Evolutionary conservation across 2,888 invertebrate species (phyloP).

Genomic region (Onthophagus sagittarius): DNA sequence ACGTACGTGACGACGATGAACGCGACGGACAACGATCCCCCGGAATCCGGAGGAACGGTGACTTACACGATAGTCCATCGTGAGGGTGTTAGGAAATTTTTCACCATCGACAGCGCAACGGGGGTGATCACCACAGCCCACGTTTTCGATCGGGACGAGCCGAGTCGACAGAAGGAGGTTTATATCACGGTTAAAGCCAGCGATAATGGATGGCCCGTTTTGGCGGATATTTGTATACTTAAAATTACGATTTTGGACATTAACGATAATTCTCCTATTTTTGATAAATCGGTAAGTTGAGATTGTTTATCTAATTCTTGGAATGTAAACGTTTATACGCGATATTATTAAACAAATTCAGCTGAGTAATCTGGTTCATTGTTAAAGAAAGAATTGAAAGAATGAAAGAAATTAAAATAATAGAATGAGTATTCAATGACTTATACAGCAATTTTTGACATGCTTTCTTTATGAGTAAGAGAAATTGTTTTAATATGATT

Average conservation of each 20-base stretch:
- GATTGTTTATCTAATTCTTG: neutral
- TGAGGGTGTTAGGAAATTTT: constrained; percentile 70
- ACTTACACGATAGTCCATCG: constrained; percentile 79
- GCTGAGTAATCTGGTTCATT: too few species aligned
- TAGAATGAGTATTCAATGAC: neutral
- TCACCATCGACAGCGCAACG: constrained; percentile 71
- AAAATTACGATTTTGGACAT: constrained; percentile 86
- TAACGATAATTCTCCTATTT: constrained; percentile 85
- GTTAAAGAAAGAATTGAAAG: too few species aligned
- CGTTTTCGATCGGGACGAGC: constrained; percentile 87
- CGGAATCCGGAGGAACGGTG: constrained; percentile 73
- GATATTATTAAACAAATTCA: too few species aligned
- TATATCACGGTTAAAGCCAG: constrained; percentile 88
- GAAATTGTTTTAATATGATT: too few species aligned
- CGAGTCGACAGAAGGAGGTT: constrained; percentile 74
- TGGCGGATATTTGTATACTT: constrained; percentile 92
- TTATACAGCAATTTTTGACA: neutral
- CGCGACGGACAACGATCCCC: constrained; percentile 70
- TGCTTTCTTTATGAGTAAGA: too few species aligned
- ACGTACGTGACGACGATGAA: constrained; percentile 72
- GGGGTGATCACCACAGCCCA: constrained; percentile 74
- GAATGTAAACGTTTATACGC: neutral
- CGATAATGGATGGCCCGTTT: constrained; percentile 85
- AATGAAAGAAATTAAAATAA: neutral
- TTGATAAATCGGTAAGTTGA: constrained; percentile 72